Percentiles rank a stretch among this genome's conserved stretches.
Evolutionary conservation across 2,113 vertebrate species (phyloP).

Genomic region (Hippoglossus stenolepis): DNA sequence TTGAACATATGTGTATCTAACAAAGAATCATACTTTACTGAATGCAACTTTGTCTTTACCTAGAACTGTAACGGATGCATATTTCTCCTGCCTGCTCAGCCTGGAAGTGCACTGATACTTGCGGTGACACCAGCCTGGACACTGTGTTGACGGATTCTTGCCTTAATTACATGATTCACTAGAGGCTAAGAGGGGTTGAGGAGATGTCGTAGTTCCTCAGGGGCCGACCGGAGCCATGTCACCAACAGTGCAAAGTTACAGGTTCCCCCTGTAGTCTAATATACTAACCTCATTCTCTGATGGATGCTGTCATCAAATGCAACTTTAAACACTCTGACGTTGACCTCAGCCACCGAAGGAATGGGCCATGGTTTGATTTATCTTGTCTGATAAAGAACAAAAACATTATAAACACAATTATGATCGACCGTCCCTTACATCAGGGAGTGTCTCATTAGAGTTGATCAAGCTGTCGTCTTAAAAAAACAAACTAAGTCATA

Average conservation of each 20-base stretch:
- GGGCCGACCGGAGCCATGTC: conserved; percentile 47
- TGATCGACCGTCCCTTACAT: background rate
- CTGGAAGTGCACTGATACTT: conserved; percentile 23
- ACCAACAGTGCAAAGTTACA: conserved; percentile 65
- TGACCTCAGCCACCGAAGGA: conserved; percentile 10
- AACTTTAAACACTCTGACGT: conserved; percentile 51
- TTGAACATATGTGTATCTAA: background rate
- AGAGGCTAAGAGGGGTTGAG: conserved; percentile 40
- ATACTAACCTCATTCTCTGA: conserved; percentile 50
- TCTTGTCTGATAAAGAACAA: background rate
- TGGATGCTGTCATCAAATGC: conserved; percentile 49
- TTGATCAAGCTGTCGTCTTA: background rate
- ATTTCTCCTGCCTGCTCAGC: background rate
- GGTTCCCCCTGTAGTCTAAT: conserved; percentile 24
- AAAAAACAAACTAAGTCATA: background rate
- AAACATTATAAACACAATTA: background rate
- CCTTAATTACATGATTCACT: conserved; percentile 73
- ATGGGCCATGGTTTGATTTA: background rate
- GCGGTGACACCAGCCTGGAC: conserved; percentile 33
- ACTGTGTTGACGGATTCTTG: conserved; percentile 60
- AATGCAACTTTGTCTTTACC: background rate
- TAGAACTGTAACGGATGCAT: background rate
- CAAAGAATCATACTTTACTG: conserved; percentile 2
- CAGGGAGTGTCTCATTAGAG: background rate
- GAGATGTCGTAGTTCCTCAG: conserved; percentile 46